These are phyloP conservation scores for Noctua janthe DNA, from an alignment of 2,888 invertebrate species.

Conservation along the genomic window DNA sequence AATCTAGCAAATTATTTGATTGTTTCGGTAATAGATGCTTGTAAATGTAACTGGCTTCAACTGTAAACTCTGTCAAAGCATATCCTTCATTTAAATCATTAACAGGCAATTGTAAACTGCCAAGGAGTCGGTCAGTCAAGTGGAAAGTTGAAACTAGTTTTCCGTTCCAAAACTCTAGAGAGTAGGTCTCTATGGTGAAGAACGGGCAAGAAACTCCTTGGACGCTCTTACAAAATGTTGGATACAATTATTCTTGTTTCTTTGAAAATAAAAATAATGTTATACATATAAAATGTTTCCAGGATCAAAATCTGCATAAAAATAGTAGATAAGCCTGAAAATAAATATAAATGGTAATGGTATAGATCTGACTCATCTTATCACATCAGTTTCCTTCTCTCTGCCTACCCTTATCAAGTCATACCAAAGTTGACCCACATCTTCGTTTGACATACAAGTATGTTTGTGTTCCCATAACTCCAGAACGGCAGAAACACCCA, in stretches of 20 bases:
- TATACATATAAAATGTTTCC: background rate
- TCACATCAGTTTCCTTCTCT: background rate
- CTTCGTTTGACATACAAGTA: conserved; percentile 7
- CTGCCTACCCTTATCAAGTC: conserved; percentile 36
- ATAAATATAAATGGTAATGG: background rate
- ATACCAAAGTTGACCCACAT: conserved; percentile 34
- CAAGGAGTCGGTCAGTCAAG: background rate
- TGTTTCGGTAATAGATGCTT: too few relatives aligned
- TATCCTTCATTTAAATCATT: background rate
- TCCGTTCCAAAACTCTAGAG: background rate
- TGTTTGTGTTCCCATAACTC: conserved; percentile 9
- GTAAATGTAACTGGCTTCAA: too few relatives aligned
- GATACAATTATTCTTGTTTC: background rate
- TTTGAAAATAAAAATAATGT: background rate
- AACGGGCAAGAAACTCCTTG: background rate
- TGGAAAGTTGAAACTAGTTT: background rate
- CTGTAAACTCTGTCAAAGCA: too few relatives aligned
- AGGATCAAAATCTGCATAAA: background rate
- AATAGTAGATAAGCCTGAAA: background rate
- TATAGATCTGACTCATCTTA: background rate
- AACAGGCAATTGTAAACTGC: background rate
- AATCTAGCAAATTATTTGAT: too few relatives aligned
- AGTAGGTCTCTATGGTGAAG: background rate
- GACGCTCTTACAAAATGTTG: background rate
- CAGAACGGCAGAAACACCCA: conserved; percentile 50